phyloP scores from a whole-genome alignment of 2,113 vertebrate species.

The Proterorhinus semilunaris region DNA sequence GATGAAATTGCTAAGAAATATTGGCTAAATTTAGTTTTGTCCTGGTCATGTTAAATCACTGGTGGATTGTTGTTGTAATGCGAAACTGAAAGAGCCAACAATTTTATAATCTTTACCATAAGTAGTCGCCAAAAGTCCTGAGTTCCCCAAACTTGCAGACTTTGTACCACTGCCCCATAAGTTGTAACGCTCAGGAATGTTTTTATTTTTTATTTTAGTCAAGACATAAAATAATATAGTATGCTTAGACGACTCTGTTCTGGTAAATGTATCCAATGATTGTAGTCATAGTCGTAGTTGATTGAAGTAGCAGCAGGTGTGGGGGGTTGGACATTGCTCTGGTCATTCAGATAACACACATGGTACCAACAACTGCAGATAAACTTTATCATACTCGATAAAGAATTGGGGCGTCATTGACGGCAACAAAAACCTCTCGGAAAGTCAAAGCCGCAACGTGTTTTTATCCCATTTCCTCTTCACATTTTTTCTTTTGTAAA shows the following conservation, averaged over 20 bases:
- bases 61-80: background rate
- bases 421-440: too few species aligned
- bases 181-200: constrained; percentile 46
- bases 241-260: background rate
- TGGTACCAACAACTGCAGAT: constrained; percentile 10
- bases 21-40: background rate
- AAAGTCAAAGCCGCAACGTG: too few species aligned
- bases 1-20: too few species aligned
- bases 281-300: background rate
- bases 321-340: constrained; percentile 4
- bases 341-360: constrained; percentile 13
- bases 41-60: background rate
- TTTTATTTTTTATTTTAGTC: constrained; percentile 8
- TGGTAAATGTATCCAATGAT: background rate
- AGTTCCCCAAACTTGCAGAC: background rate
- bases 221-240: constrained; percentile 7
- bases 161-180: constrained; percentile 32
- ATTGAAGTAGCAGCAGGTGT: constrained; percentile 5
- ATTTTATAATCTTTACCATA: background rate
- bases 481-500: too few species aligned
- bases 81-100: too few species aligned
- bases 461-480: too few species aligned
- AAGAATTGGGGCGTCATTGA: background rate
- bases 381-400: constrained; percentile 5
- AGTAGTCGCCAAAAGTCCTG: background rate